Evolutionary conservation across 2,113 vertebrate genomes (phyloP).

Genomic region (Rynchops niger): DNA sequence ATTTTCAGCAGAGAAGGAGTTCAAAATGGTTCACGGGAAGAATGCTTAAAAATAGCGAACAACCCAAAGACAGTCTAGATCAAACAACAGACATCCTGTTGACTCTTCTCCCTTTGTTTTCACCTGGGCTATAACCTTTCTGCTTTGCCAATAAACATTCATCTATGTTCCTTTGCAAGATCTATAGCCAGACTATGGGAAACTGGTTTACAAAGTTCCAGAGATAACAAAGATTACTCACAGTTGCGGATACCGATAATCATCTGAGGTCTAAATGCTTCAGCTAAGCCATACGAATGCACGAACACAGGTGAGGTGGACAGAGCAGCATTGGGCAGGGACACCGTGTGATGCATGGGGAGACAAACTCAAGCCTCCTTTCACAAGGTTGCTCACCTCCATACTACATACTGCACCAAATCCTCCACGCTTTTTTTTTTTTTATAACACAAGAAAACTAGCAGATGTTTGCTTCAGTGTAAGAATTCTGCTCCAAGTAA

Average conservation of each 20-base stretch:
- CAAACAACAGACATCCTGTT: conserved; percentile 63
- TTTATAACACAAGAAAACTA: background rate
- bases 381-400: background rate
- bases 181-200: background rate
- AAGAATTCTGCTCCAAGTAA: background rate
- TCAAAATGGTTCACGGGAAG: conserved; percentile 61
- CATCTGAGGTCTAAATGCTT: background rate
- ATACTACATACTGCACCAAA: background rate
- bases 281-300: background rate
- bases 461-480: background rate
- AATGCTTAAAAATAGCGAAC: conserved; percentile 15
- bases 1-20: conserved; percentile 20
- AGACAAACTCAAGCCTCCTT: background rate
- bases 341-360: fast-evolving
- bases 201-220: background rate
- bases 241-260: background rate
- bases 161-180: background rate
- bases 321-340: background rate
- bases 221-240: background rate
- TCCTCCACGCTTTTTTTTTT: background rate
- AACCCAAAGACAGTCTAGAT: background rate
- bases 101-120: conserved; percentile 18
- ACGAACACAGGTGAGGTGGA: background rate
- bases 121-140: conserved; percentile 45
- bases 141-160: conserved; percentile 53